Evolutionary conservation across 2,113 vertebrate species (phyloP).

Genomic region (Chauna torquata): DNA sequence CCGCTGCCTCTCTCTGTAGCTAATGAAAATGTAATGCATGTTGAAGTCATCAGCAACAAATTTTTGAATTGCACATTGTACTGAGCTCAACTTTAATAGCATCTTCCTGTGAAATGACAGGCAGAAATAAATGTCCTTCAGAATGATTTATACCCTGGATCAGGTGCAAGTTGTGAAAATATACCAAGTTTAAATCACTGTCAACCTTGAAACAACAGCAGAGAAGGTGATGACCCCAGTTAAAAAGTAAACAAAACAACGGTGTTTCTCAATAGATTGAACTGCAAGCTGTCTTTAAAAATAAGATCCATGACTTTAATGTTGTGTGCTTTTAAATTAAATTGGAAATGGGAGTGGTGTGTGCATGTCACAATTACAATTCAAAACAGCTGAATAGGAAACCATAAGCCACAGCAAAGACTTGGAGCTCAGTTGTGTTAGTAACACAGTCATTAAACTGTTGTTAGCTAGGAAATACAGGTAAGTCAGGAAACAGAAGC

Average conservation of each 20-base stretch:
- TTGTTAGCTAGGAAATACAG: not conserved
- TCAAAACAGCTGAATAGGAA: not conserved
- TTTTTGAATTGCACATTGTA: not conserved
- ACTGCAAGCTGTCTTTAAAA: not conserved
- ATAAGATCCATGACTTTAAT: not conserved
- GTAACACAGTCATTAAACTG: not conserved
- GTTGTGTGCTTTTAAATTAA: not conserved
- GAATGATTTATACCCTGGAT: conserved; percentile 58
- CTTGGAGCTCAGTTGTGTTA: not conserved
- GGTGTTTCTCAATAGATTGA: not conserved
- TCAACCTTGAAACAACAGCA: conserved; percentile 33
- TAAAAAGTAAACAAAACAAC: not conserved
- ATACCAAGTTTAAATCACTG: conserved; percentile 62
- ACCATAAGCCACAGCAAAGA: not conserved
- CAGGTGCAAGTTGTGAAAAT: conserved; percentile 44
- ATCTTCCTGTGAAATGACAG: conserved; percentile 50
- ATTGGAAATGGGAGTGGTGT: not conserved
- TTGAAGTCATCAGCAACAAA: not conserved
- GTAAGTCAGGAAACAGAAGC: not conserved
- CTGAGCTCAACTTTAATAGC: conserved; percentile 27
- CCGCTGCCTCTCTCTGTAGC: not conserved
- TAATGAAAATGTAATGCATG: conserved; percentile 6
- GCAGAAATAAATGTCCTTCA: conserved; percentile 51
- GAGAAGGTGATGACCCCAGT: conserved; percentile 5
- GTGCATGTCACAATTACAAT: not conserved